These are phyloP conservation scores for Natrix natrix DNA, from an alignment of 2,797 vertebrate genomes.

Conservation along the genomic window DNA sequence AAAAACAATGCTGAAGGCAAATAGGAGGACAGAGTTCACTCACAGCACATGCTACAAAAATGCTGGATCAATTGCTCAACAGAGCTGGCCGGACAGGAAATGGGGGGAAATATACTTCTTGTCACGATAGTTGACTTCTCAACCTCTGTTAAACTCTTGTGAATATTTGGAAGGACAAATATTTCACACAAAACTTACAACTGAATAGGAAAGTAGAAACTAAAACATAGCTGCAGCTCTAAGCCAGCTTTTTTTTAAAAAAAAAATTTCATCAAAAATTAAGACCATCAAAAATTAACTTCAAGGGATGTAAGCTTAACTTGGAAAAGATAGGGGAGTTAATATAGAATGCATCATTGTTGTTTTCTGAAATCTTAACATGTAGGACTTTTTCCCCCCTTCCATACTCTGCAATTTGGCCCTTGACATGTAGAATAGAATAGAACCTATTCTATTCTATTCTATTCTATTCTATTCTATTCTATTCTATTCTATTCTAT, in stretches of 20 bases:
- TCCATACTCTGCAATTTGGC: not conserved
- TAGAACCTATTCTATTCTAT: too few species aligned
- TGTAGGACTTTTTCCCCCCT: not conserved
- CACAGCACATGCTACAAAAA: not conserved
- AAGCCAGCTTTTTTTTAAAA: not conserved
- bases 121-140: not conserved
- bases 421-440: not conserved
- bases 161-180: not conserved
- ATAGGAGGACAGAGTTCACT: not conserved
- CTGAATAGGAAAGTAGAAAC: not conserved
- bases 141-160: not conserved
- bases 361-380: not conserved
- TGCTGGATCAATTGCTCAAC: not conserved
- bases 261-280: not conserved
- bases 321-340: not conserved
- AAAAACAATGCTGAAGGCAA: not conserved
- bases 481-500: too few species aligned
- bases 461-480: too few species aligned
- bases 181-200: not conserved
- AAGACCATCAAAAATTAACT: not conserved
- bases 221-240: not conserved
- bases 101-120: not conserved
- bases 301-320: not conserved
- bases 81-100: not conserved
- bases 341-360: not conserved